These are phyloP conservation scores for Terebella lapidaria DNA, from an alignment of 2,888 invertebrate genomes.

Conservation along the genomic window DNA sequence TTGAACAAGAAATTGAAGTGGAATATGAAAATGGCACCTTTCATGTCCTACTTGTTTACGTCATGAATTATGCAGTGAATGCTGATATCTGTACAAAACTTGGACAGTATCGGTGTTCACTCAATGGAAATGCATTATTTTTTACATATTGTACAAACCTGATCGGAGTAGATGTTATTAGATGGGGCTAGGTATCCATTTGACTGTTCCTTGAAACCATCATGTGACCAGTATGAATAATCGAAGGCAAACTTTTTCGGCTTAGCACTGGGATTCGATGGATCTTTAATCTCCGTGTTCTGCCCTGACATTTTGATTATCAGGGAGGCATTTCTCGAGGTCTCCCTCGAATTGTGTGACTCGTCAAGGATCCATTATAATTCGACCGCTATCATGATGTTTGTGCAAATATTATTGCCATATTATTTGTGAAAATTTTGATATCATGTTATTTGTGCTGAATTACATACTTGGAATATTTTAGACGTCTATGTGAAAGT, in stretches of 20 bases:
- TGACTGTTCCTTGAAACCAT: constrained; percentile 34
- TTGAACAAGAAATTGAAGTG: neutral
- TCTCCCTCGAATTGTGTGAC: constrained; percentile 37
- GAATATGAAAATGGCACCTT: neutral
- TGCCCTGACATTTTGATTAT: constrained; percentile 44
- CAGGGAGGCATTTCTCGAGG: constrained; percentile 35
- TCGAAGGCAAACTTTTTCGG: constrained; percentile 44
- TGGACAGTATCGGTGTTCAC: no score
- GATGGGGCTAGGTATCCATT: constrained; percentile 41
- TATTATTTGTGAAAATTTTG: no score
- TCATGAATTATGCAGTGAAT: no score
- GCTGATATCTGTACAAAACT: no score
- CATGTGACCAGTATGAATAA: constrained; percentile 51
- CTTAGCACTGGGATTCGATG: constrained; percentile 30
- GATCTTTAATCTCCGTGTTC: constrained; percentile 41
- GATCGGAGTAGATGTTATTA: constrained; percentile 42
- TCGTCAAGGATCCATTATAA: neutral
- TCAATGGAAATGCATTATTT: no score
- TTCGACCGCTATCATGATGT: no score
- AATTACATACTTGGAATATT: no score
- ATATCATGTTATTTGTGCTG: no score
- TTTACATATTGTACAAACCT: constrained; percentile 38
- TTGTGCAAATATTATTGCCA: no score
- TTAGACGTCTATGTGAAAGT: no score
- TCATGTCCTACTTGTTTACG: neutral